Percentiles rank a stretch among this genome's conserved stretches.
phyloP scores from a whole-genome alignment of 2,113 vertebrate species.

The Lampris megalopsis region DNA sequence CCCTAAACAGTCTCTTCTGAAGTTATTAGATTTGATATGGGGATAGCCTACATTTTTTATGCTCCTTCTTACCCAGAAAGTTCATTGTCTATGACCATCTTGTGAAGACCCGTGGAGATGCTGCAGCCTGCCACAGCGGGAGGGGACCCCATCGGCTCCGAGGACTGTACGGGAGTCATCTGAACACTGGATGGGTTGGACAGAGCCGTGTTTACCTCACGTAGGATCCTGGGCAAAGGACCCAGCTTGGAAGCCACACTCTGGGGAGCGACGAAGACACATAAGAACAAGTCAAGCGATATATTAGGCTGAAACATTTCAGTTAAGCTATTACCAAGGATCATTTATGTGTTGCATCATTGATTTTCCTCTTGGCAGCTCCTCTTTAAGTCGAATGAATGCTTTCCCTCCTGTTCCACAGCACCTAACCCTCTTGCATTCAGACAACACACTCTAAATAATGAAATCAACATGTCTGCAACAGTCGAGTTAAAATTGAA shows the following conservation, averaged over 20 bases:
- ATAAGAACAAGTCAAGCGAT: conserved; percentile 2
- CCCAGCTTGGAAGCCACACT: conserved; percentile 90
- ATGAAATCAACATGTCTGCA: conserved; percentile 44
- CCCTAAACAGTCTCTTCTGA: too few species aligned
- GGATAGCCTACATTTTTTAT: not conserved
- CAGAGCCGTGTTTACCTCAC: conserved; percentile 91
- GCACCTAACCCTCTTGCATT: conserved; percentile 36
- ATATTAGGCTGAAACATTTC: conserved; percentile 12
- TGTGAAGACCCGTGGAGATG: conserved; percentile 93
- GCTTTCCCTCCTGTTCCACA: not conserved
- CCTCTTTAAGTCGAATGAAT: conserved; percentile 16
- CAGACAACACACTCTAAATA: conserved; percentile 55
- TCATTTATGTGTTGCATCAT: conserved; percentile 14
- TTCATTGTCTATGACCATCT: conserved; percentile 98
- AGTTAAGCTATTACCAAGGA: not conserved
- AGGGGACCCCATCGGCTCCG: conserved; percentile 86
- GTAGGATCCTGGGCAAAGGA: conserved; percentile 93
- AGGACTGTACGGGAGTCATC: conserved; percentile 75
- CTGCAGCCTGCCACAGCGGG: conserved; percentile 85
- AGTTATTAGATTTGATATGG: not conserved
- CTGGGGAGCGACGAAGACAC: conserved; percentile 71
- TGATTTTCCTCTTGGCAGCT: conserved; percentile 28
- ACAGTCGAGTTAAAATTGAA: conserved; percentile 34
- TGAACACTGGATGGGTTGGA: conserved; percentile 88
- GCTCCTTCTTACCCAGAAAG: conserved; percentile 88